Conservation (phyloP, 2,888 invertebrate genomes). For the Agrotis puta region DNA sequence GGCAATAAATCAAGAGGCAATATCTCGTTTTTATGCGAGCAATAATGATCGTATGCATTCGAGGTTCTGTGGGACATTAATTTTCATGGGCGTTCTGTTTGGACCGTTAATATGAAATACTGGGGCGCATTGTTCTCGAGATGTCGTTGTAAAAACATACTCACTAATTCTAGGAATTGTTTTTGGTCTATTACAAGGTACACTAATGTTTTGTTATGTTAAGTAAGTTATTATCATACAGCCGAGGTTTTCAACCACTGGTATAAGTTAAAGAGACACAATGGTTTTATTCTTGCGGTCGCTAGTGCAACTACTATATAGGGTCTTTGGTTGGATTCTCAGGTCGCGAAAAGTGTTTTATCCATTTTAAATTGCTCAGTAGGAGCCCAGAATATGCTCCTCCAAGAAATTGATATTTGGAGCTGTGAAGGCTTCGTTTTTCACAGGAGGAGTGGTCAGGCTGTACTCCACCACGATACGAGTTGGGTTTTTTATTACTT, state of each 20-base stretch:
- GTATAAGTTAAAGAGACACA: background rate
- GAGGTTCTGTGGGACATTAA: constrained; percentile 70
- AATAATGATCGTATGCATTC: constrained; percentile 70
- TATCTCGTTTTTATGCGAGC: constrained; percentile 68
- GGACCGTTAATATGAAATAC: constrained; percentile 77
- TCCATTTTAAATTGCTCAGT: too few relatives aligned
- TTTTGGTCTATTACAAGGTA: constrained; percentile 15
- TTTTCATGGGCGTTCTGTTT: constrained; percentile 73
- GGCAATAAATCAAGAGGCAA: constrained; percentile 49
- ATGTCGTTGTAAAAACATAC: constrained; percentile 57
- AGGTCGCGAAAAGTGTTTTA: too few relatives aligned
- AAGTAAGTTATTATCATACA: background rate
- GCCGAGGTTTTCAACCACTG: background rate
- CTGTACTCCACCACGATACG: too few relatives aligned
- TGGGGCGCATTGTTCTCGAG: constrained; percentile 62
- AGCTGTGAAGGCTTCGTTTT: too few relatives aligned
- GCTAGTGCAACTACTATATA: too few relatives aligned
- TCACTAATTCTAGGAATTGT: constrained; percentile 22
- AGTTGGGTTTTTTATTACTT: too few relatives aligned
- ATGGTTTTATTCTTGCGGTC: background rate
- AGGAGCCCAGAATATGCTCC: too few relatives aligned
- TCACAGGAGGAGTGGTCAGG: too few relatives aligned
- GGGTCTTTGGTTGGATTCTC: too few relatives aligned
- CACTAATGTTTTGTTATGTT: background rate
- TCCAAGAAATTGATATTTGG: too few relatives aligned